Evolutionary conservation across 2,888 invertebrate species (phyloP), one percentile per base, ranked within the genome.

Genomic region (Euproctis similis): DNA sequence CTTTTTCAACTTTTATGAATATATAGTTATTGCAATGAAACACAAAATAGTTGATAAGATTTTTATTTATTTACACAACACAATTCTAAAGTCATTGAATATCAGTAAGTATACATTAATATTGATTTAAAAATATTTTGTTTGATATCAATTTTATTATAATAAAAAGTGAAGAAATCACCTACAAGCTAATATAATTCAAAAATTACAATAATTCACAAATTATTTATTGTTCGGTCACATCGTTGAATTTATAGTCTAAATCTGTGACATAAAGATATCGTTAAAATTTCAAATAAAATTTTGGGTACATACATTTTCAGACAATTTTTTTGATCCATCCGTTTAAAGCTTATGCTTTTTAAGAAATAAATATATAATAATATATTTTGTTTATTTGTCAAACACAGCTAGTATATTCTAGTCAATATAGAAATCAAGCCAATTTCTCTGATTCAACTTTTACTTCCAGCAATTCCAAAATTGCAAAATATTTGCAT

Each of bases 351-450:
- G 47, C 51, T 49, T 43, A 56, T 48, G 47, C 47, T 51, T 14
- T 42, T 31, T 35, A 39, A n/a, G n/a, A n/a, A 41, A 14, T 35
- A 30, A 40, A 45, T 34, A 28, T 31, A 20, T 31, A 42, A 28
- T 31, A 42, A 51, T 34, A 41, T 25, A 28, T 39, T 31, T 36
- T 44, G 55, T 54, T 80, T 84, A 84, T 84, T 84, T 84, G 84
- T 84, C 84, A 71, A 68, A 80, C 84, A 85, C 84, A 84, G 84
- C 84, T 73, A 66, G 54, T 34, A 24, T 24, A 39, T 53, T 60
- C 62, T 71, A 76, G 58, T 65, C 59, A 58, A 58, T 51, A 60
- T 53, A 61, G 53, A 68, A 41, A 35, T 32, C 26, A 19, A 19
- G 8, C 14, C 14, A 14, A 14, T 14, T 14, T 14, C 6, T n/a